phyloP scores from a whole-genome alignment of 1,140 invertebrate genomes.

The Monomorium pharaonis region DNA sequence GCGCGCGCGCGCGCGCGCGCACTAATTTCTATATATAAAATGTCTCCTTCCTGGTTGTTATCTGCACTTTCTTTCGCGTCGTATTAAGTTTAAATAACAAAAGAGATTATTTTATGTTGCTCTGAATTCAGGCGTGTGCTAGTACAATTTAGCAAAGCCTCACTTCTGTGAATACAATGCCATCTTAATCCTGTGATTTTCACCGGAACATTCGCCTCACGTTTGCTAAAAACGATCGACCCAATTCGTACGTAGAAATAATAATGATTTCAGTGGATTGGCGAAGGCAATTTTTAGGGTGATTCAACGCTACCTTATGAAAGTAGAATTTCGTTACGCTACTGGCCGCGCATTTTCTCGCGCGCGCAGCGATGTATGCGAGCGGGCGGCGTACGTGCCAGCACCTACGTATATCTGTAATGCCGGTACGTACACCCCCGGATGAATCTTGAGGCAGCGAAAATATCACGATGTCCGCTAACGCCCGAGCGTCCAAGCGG shows the following conservation, averaged over 20 bases:
- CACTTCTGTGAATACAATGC: background rate
- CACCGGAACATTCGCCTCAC: background rate
- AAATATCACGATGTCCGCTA: constrained; percentile 77
- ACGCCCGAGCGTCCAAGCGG: constrained; percentile 66
- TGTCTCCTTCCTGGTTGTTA: background rate
- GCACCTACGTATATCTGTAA: constrained; percentile 72
- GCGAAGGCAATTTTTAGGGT: background rate
- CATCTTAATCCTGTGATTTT: background rate
- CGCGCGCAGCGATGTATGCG: constrained; percentile 52
- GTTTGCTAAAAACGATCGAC: background rate
- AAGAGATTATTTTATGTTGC: background rate
- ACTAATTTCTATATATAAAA: background rate
- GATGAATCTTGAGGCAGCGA: constrained; percentile 78
- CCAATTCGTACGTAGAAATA: background rate
- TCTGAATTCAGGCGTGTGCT: background rate
- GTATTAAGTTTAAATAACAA: background rate
- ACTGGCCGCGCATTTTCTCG: constrained; percentile 66
- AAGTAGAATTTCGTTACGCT: constrained; percentile 49
- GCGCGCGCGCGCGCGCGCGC: too few relatives aligned
- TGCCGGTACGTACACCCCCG: constrained; percentile 64
- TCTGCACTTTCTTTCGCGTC: background rate
- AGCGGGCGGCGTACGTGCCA: constrained; percentile 65
- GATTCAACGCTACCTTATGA: background rate
- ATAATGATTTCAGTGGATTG: background rate
- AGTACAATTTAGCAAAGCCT: background rate